Percentiles rank a stretch among this genome's conserved stretches.
Evolutionary conservation across 1,140 invertebrate genomes (phyloP).

Genomic region (Frieseomelitta varia): DNA sequence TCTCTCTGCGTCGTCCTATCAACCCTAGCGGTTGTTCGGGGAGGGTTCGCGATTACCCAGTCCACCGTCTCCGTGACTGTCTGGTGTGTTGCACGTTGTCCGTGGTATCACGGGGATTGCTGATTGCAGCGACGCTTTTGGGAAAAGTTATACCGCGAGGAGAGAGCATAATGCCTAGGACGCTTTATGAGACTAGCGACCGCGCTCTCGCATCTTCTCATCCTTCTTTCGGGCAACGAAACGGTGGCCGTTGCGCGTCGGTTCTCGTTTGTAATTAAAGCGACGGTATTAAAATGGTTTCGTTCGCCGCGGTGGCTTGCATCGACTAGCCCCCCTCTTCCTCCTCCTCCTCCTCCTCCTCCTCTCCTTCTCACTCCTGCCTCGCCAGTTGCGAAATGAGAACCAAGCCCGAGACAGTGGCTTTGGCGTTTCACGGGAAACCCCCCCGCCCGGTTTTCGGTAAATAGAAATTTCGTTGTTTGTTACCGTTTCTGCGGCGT

Average conservation of each 20-base stretch:
- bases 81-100: slow-evolving; percentile 21
- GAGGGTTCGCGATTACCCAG: slow-evolving; percentile 59
- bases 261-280: slow-evolving; percentile 37
- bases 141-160: slow-evolving; percentile 23
- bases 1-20: slow-evolving; percentile 54
- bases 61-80: slow-evolving; percentile 27
- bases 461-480: not conserved
- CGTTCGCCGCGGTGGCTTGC: not conserved
- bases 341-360: too few relatives aligned
- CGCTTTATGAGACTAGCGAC: slow-evolving; percentile 29
- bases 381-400: not conserved
- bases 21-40: slow-evolving; percentile 53
- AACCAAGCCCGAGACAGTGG: too few relatives aligned
- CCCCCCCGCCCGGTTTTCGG: not conserved
- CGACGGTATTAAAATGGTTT: slow-evolving; percentile 29
- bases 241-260: not conserved
- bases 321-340: not conserved
- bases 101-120: not conserved
- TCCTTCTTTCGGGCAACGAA: not conserved
- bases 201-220: not conserved
- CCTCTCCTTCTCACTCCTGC: too few relatives aligned
- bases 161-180: slow-evolving; percentile 23
- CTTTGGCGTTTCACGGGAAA: not conserved
- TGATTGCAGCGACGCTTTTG: slow-evolving; percentile 50
- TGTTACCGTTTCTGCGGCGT: not conserved